A percentile compares a stretch with the other conserved stretches of the same genome.
These are phyloP conservation scores for Artemia sinica DNA, from an alignment of 2,888 invertebrate genomes.

Conservation along the genomic window DNA sequence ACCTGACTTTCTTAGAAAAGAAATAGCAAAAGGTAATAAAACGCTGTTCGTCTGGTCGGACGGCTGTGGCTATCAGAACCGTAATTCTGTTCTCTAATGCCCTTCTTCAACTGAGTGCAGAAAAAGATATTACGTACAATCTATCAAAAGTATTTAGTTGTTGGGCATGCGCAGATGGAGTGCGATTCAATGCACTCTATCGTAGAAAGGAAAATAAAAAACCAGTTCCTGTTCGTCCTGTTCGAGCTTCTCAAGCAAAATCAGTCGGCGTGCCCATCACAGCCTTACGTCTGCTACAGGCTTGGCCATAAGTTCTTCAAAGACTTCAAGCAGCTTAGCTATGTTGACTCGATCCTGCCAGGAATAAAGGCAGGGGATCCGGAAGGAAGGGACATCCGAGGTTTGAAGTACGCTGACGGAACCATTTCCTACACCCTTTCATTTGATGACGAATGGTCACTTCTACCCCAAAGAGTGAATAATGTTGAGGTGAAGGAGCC, in stretches of 20 bases:
- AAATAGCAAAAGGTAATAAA: conserved; percentile 23
- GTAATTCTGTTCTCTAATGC: conserved; percentile 28
- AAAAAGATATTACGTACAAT: conserved; percentile 25
- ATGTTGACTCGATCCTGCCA: conserved; percentile 26
- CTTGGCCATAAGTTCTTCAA: conserved; percentile 24
- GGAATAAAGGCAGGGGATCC: conserved; percentile 25
- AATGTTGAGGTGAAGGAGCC: too few relatives aligned
- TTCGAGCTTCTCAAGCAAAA: conserved; percentile 27
- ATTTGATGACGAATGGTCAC: too few relatives aligned
- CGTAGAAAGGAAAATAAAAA: conserved; percentile 30
- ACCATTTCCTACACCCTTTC: too few relatives aligned
- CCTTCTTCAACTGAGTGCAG: conserved; percentile 26
- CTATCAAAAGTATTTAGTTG: conserved; percentile 29
- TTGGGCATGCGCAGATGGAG: conserved; percentile 31
- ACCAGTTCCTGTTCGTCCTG: conserved; percentile 27
- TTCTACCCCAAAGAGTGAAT: too few relatives aligned
- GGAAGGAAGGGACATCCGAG: conserved; percentile 25
- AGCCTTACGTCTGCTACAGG: conserved; percentile 26
- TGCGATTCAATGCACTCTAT: conserved; percentile 30
- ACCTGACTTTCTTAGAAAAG: conserved; percentile 23
- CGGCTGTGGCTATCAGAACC: conserved; percentile 28
- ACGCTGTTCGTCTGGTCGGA: conserved; percentile 27
- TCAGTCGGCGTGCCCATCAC: conserved; percentile 25
- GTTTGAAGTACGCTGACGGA: conserved; percentile 12
- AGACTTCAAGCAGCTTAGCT: conserved; percentile 21